Conservation (phyloP, 2,113 vertebrate species). For the Grus americana region DNA sequence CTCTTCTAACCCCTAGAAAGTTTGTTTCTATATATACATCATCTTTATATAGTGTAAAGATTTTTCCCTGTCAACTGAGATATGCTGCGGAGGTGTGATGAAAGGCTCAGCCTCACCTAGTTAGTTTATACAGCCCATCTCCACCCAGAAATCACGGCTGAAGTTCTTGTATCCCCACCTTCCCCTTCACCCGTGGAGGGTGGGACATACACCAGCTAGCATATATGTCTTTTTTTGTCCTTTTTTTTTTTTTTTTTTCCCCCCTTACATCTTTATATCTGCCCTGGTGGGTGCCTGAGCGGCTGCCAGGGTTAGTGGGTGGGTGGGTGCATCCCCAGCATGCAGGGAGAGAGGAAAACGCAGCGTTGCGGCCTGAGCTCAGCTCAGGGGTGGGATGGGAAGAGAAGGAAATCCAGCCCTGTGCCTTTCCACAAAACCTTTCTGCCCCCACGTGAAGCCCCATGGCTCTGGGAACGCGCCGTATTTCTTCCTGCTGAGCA, state of each 20-base stretch:
- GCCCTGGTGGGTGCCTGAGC: rapidly evolving
- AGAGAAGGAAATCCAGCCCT: rapidly evolving
- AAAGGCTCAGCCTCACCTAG: neutral
- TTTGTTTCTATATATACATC: neutral
- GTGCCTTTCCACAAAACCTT: neutral
- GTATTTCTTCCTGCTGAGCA: neutral
- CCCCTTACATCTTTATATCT: neutral
- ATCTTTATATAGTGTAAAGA: neutral
- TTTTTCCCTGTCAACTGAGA: neutral
- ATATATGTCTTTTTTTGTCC: rapidly evolving
- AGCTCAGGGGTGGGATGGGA: too few relatives aligned
- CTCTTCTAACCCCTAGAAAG: neutral
- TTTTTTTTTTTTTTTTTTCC: neutral
- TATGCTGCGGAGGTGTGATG: neutral
- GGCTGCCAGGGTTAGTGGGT: rapidly evolving
- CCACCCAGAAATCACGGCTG: neutral
- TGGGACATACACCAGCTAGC: neutral
- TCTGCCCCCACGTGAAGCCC: rapidly evolving
- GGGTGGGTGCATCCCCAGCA: neutral
- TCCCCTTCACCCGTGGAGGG: rapidly evolving
- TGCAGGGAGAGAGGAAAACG: rapidly evolving
- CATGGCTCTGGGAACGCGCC: neutral
- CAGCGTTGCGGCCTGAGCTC: neutral
- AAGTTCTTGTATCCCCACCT: rapidly evolving
- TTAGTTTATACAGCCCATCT: rapidly evolving